These are phyloP conservation scores for Dorcus parallelipipedus DNA, from an alignment of 2,888 invertebrate genomes.

Conservation along the genomic window DNA sequence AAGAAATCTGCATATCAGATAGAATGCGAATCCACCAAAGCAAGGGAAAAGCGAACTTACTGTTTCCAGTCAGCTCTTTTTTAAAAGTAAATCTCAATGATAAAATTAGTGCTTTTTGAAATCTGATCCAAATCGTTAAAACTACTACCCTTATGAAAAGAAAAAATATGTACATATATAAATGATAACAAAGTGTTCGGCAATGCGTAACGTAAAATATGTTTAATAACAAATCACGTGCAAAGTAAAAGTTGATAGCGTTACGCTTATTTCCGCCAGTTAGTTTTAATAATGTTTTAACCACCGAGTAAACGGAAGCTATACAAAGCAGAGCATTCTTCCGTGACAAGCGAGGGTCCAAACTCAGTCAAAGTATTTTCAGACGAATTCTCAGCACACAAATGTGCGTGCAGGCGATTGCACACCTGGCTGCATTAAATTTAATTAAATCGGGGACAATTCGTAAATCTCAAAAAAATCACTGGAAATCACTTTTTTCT, in stretches of 20 bases:
- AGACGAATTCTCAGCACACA: not conserved
- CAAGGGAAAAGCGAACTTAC: no score
- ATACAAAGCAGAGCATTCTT: conserved; percentile 39
- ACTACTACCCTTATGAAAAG: no score
- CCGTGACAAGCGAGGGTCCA: conserved; percentile 36
- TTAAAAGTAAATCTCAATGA: not conserved
- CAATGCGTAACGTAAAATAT: conserved; percentile 2
- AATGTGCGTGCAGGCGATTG: not conserved
- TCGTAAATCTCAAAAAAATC: no score
- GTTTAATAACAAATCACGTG: conserved; percentile 34
- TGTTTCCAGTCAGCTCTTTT: not conserved
- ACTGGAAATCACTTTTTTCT: no score
- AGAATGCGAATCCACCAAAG: not conserved
- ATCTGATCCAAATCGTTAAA: not conserved
- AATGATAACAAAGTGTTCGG: not conserved
- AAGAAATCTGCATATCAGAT: conserved; percentile 37
- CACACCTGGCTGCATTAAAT: not conserved
- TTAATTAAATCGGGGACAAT: no score
- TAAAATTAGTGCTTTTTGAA: not conserved
- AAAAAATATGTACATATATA: no score
- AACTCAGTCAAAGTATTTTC: conserved; percentile 12
- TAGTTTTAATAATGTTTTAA: conserved; percentile 37
- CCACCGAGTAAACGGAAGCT: conserved; percentile 39
- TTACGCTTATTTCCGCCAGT: conserved; percentile 39
- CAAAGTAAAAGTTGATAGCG: conserved; percentile 31